Base-by-base conservation (phyloP, 2,113 vertebrate genomes). In the Rhabdomys dilectus region DNA sequence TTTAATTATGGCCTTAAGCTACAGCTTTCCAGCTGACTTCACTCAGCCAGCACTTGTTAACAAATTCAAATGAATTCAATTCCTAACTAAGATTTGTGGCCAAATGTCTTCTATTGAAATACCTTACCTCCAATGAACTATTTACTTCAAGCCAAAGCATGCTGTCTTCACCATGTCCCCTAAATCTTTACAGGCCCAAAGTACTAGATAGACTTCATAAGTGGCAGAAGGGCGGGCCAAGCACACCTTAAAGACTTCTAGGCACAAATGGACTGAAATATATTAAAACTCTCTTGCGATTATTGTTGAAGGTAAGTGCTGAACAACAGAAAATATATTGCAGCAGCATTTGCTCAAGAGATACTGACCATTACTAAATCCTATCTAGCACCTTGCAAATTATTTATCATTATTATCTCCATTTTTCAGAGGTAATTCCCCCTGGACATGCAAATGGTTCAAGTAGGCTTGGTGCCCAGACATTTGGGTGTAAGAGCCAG, bases 1-100 rank as follows among this genome's bases (percentile, higher is more conserved):
- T 84, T 62, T 62, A 84, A 62, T 84, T 84, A 42, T 24, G 16
- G 24, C 81, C 56, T 42, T 29, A 42, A 62, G n/a, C n/a, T 29
- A 72, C 4, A 73, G 72, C 36, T 93, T 58, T 93, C 88, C 58
- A 60, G 76, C 64, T 93, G 36, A 91, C 93, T 89, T 93, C 92
- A 92, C 64, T 89, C 95, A 95, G 76, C 85, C 66, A 77, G 16
- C 53, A n/a, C 72, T 82, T 86, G 86, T 62, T 86, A 86, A 96
- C 92, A 90, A 88, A 96, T 96, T 88, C 91, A 91, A 81, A 94
- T 92, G 76, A 96, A 85, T 39, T 95, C 64, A 36, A 64, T 96
- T 93, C 89, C 26, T 68, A 97, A 80, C 62, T 60, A 92, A 94
- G 85, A 94, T 80, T 94, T 89, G 45, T n/a, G 16, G 53, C 92